A percentile compares a stretch with the other conserved stretches of the same genome.
Evolutionary conservation across 2,113 vertebrate species (phyloP).

Genomic region (Chamaea fasciata): DNA sequence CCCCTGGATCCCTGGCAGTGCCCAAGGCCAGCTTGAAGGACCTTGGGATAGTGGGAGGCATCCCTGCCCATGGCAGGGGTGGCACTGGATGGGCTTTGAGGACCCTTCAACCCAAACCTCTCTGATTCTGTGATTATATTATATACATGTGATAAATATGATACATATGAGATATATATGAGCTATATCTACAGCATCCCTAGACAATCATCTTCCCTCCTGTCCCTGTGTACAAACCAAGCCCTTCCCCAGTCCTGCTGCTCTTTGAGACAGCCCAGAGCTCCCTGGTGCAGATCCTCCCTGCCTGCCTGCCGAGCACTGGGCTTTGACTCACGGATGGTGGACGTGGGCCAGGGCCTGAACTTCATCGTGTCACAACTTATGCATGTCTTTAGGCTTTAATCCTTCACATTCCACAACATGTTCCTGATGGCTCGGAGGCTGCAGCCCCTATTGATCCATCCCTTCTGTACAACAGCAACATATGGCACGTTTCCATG

Average conservation of each 20-base stretch:
- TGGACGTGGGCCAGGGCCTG: background rate
- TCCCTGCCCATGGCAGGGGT: background rate
- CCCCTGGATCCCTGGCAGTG: background rate
- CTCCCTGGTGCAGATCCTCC: background rate
- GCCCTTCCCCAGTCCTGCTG: background rate
- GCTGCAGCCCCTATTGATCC: constrained; percentile 40
- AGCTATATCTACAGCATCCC: no score
- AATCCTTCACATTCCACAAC: constrained; percentile 5
- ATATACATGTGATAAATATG: no score
- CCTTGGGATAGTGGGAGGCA: background rate
- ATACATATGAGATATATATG: background rate
- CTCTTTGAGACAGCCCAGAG: background rate
- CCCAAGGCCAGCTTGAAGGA: background rate
- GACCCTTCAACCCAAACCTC: background rate
- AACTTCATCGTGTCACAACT: background rate
- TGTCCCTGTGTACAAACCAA: background rate
- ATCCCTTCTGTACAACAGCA: background rate
- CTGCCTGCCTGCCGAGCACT: background rate
- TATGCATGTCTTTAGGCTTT: background rate
- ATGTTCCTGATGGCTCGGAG: background rate
- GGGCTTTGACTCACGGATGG: background rate
- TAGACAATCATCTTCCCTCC: accelerated
- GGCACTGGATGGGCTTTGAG: background rate
- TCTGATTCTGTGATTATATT: background rate
- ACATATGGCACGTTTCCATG: background rate